Conservation (phyloP, 2,113 vertebrate species). For the Lagopus muta region DNA sequence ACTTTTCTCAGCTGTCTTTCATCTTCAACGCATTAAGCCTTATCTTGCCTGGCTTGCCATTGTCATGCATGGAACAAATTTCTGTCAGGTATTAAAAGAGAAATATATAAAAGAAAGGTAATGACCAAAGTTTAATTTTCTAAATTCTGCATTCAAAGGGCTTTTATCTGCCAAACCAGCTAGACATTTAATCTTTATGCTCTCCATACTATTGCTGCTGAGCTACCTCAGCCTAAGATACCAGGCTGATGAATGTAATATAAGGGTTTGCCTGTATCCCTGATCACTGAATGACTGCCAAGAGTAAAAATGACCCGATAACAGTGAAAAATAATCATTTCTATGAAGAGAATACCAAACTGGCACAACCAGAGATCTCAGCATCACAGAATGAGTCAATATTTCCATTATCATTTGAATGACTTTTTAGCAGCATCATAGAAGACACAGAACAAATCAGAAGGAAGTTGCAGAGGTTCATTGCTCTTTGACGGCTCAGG, state of each 20-base stretch:
- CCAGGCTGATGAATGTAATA: not conserved
- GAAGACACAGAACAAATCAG: not conserved
- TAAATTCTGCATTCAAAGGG: not conserved
- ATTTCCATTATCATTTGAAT: not conserved
- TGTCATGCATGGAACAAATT: conserved; percentile 10
- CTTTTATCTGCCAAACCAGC: not conserved
- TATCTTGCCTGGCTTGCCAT: conserved; percentile 6
- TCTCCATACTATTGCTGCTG: not conserved
- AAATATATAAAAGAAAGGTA: conserved; percentile 11
- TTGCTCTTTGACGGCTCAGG: not conserved
- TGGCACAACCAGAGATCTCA: not conserved
- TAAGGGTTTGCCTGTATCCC: not conserved
- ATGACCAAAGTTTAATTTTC: conserved; percentile 6
- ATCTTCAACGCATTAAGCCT: conserved; percentile 19
- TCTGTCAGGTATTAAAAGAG: conserved; percentile 27
- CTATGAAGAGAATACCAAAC: not conserved
- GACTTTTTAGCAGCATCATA: not conserved
- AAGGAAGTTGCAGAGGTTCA: conserved; percentile 3
- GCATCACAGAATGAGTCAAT: not conserved
- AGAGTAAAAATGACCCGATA: not conserved
- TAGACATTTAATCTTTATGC: not conserved
- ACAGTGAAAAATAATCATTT: not conserved
- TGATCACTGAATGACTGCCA: not conserved
- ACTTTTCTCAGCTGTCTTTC: conserved; percentile 11
- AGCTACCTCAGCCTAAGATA: not conserved